Conservation (phyloP, 2,888 invertebrate genomes). For the Synanthedon tipuliformis region DNA sequence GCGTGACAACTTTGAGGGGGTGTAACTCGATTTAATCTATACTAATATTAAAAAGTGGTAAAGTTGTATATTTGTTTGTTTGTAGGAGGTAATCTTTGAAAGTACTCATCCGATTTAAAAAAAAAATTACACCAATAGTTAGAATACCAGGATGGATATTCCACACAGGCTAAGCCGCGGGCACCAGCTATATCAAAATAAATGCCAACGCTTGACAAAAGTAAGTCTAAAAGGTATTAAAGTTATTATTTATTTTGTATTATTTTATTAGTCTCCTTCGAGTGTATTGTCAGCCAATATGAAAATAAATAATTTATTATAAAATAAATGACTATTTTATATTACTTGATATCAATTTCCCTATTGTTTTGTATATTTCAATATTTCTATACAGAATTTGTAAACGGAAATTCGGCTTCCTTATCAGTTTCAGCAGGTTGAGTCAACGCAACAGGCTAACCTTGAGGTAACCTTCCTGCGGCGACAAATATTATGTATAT, state of each 20-base stretch:
- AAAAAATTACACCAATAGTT: no score
- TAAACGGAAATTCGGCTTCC: neutral
- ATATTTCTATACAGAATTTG: no score
- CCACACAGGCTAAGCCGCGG: neutral
- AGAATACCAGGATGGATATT: no score
- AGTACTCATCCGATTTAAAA: no score
- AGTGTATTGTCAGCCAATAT: no score
- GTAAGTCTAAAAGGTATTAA: no score
- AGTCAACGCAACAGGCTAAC: constrained; percentile 22
- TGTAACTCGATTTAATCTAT: constrained; percentile 15
- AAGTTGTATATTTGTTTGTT: neutral
- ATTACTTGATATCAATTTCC: no score
- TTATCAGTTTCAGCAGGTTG: neutral
- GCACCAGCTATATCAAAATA: neutral
- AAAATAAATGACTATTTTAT: no score
- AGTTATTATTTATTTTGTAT: no score
- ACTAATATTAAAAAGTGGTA: neutral
- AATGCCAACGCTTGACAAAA: neutral
- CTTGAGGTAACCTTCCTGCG: constrained; percentile 35
- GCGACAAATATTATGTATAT: constrained; percentile 25
- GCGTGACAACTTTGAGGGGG: constrained; percentile 49
- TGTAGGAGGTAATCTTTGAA: neutral
- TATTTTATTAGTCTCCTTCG: no score
- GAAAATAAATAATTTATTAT: no score
- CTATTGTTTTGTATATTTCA: no score